Evolutionary conservation across 2,888 invertebrate species (phyloP).

Genomic region (Ctenicera cuprea): DNA sequence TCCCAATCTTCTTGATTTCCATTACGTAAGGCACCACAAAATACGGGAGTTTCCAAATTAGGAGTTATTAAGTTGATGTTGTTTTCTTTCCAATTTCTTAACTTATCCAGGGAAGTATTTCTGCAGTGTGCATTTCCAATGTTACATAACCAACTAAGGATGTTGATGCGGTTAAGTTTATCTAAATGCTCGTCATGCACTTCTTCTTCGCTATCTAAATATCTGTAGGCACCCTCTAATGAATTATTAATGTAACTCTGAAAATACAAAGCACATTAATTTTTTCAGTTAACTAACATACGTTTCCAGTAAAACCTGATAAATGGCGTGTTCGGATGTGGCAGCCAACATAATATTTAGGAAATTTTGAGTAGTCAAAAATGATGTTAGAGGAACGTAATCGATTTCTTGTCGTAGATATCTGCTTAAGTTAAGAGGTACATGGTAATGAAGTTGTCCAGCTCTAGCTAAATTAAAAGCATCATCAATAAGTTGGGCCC

Average conservation of each 20-base stretch:
- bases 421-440: constrained; percentile 75
- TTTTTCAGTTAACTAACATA: not conserved
- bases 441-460: constrained; percentile 74
- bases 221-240: constrained; percentile 39
- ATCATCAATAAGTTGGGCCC: constrained; percentile 87
- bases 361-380: constrained; percentile 70
- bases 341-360: constrained; percentile 59
- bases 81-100: constrained; percentile 42
- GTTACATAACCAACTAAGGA: constrained; percentile 61
- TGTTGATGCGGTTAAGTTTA: constrained; percentile 67
- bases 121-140: constrained; percentile 67
- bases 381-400: constrained; percentile 77
- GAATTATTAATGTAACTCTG: constrained; percentile 29
- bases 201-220: constrained; percentile 66
- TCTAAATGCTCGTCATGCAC: constrained; percentile 56
- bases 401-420: constrained; percentile 78
- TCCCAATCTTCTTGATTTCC: constrained; percentile 78
- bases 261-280: not conserved
- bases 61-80: constrained; percentile 73
- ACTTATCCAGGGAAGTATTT: not conserved
- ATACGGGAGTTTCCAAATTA: constrained; percentile 76
- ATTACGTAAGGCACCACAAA: constrained; percentile 76
- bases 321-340: not conserved
- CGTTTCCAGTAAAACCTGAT: not conserved
- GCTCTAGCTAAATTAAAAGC: constrained; percentile 79